These are phyloP conservation scores for Indicator maculatus DNA, from an alignment of 2,113 vertebrate species.

Conservation along the genomic window DNA sequence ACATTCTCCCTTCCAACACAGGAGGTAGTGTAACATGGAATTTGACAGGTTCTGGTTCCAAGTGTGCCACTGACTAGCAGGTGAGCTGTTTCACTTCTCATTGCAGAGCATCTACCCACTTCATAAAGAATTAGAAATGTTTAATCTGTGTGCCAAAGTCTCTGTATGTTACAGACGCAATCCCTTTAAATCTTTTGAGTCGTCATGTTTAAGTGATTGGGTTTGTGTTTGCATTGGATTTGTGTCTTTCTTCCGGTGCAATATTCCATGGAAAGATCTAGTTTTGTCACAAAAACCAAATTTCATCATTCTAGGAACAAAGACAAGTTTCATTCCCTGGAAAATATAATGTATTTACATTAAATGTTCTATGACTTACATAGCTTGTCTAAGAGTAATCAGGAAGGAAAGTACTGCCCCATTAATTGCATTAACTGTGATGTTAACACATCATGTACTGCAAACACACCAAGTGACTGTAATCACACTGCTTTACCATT, in stretches of 20 bases:
- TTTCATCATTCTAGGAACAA: neutral
- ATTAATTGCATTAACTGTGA: neutral
- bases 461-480: neutral
- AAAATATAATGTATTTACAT: neutral
- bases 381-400: neutral
- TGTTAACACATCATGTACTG: neutral
- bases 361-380: neutral
- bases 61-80: neutral
- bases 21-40: rapidly evolving
- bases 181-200: neutral
- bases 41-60: neutral
- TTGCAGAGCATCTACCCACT: neutral
- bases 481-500: neutral
- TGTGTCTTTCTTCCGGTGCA: neutral
- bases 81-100: neutral
- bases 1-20: neutral
- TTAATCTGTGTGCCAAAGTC: neutral
- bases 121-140: neutral
- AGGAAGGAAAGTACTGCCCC: neutral
- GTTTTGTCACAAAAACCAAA: neutral
- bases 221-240: neutral
- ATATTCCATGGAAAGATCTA: neutral
- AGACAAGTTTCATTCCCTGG: neutral
- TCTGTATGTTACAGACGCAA: neutral
- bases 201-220: neutral